Evolutionary conservation across 2,113 vertebrate genomes (phyloP), one percentile per base, ranked within the genome.

Genomic region (Semicossyphus pulcher): DNA sequence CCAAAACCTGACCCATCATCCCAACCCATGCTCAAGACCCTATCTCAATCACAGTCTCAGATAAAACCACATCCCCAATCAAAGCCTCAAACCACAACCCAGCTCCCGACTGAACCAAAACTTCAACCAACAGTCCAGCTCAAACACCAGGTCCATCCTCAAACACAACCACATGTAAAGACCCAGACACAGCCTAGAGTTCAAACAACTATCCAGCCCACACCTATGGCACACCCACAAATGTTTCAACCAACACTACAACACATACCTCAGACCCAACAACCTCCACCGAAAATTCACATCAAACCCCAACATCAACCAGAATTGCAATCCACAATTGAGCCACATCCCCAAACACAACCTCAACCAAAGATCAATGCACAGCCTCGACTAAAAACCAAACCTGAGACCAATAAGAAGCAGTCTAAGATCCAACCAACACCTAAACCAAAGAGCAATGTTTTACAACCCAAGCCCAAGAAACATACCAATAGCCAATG

Each of bases 291-390:
- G 36, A 18, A 44, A 18, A 9, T n/a, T 44, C n/a, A 44, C 6
- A n/a, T n/a, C 41, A 44, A 44, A 44, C 31, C 48, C 7, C 41
- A 62, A 25, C 47, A 29, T 62, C 52, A 67, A 39, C 48, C 66
- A 57, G 2, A 2, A 44, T 44, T 18, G 1, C 6, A 16, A 4
- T 41, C 45, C 2, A 26, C 49, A 52, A 9, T 15, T 31, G 2
- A 29, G 23, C 0, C 4, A 26, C 20, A 60, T 12, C 41, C 58
- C 5, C 28, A 69, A 23, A 31, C 39, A 37, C 39, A 57, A 34
- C 37, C 65, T 48, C 73, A 81, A 25, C 36, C 76, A 62, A 76
- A 60, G 60, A 14, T 26, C 41, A 25, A 49, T 20, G 37, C 42
- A 63, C 48, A 57, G 32, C 14, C 39, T 59, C 48, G 64, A 64